Conservation (phyloP, 2,888 invertebrate species). For the Pediacus dermestoides region DNA sequence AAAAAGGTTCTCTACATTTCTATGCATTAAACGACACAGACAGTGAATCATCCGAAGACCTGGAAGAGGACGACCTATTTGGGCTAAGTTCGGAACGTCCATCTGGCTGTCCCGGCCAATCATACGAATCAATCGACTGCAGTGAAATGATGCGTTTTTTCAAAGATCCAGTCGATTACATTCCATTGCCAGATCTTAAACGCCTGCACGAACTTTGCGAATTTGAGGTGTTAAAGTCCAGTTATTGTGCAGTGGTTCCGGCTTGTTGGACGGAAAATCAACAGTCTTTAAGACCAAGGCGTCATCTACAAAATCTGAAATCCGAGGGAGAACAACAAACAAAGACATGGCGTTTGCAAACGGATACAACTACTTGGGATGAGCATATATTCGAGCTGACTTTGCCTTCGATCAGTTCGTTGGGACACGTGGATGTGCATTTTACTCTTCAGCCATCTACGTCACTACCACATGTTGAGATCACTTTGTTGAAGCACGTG, state of each 20-base stretch:
- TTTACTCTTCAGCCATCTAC: slow-evolving; percentile 79
- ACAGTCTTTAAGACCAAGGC: slow-evolving; percentile 83
- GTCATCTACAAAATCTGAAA: slow-evolving; percentile 78
- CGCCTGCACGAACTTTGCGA: slow-evolving; percentile 70
- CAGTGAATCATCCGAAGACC: slow-evolving; percentile 67
- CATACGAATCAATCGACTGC: slow-evolving; percentile 35
- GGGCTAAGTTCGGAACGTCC: slow-evolving; percentile 22
- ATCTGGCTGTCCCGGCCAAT: slow-evolving; percentile 17
- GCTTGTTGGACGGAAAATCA: slow-evolving; percentile 93
- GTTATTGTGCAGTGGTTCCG: slow-evolving; percentile 84
- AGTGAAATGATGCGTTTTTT: slow-evolving; percentile 39
- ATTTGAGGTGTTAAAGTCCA: slow-evolving; percentile 66
- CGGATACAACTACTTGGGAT: slow-evolving; percentile 86
- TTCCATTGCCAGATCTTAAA: slow-evolving; percentile 47
- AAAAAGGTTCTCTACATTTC: slow-evolving; percentile 77
- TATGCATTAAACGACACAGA: slow-evolving; percentile 72
- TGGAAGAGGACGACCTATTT: slow-evolving; percentile 64
- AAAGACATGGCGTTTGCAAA: slow-evolving; percentile 84
- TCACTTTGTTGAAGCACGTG: slow-evolving; percentile 61
- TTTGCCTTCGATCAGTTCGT: slow-evolving; percentile 67
- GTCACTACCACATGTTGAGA: slow-evolving; percentile 68
- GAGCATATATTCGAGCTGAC: slow-evolving; percentile 90
- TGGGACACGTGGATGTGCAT: slow-evolving; percentile 88
- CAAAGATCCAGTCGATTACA: slow-evolving; percentile 39
- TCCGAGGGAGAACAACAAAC: slow-evolving; percentile 64